A percentile compares a stretch with the other conserved stretches of the same genome.
Evolutionary conservation across 2,113 vertebrate species (phyloP).

Genomic region (Naja naja): DNA sequence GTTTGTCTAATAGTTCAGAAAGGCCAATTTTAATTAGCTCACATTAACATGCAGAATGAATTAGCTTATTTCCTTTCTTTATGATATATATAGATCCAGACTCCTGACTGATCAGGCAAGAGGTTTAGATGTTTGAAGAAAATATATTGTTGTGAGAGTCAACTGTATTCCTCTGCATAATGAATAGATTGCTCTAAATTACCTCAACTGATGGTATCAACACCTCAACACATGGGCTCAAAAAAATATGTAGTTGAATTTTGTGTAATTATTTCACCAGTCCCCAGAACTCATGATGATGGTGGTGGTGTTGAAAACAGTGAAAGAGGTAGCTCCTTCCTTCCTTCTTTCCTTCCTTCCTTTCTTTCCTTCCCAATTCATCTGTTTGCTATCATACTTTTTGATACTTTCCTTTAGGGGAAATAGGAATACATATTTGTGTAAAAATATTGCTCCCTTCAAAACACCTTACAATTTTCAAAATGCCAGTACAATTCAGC

Average conservation of each 20-base stretch:
- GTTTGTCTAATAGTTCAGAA: neutral
- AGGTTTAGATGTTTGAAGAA: neutral
- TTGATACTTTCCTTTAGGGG: neutral
- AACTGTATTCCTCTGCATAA: slow-evolving; percentile 14
- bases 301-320: neutral
- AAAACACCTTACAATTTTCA: neutral
- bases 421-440: neutral
- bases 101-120: neutral
- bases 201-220: neutral
- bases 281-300: neutral
- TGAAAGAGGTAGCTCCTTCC: neutral
- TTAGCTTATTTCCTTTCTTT: neutral
- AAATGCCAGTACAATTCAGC: neutral
- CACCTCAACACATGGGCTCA: neutral
- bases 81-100: neutral
- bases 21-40: neutral
- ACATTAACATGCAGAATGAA: neutral
- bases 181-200: neutral
- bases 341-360: neutral
- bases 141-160: neutral
- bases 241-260: neutral
- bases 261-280: neutral
- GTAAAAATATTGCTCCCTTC: neutral
- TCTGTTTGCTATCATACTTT: neutral
- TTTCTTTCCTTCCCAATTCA: neutral